Evolutionary conservation across 2,113 vertebrate genomes (phyloP).

Genomic region (Numida meleagris): DNA sequence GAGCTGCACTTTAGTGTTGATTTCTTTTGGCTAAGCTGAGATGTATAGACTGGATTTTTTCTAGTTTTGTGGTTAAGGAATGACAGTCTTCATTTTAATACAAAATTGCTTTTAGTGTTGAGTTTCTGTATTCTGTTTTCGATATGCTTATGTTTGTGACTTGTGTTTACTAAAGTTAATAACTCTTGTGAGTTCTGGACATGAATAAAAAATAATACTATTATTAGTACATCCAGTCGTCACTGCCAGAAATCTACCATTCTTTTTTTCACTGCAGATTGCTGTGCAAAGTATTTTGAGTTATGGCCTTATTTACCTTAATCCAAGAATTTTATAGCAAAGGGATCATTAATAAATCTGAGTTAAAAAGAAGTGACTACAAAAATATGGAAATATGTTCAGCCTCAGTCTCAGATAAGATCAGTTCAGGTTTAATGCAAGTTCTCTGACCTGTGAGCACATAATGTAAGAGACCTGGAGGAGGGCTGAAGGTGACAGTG

Average conservation of each 20-base stretch:
- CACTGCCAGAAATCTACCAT: background rate
- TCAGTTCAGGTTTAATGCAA: background rate
- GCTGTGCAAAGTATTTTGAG: background rate
- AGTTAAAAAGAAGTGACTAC: background rate
- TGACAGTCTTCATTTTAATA: conserved; percentile 8
- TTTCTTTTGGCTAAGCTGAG: conserved; percentile 16
- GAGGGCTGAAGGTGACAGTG: background rate
- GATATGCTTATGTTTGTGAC: background rate
- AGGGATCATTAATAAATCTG: background rate
- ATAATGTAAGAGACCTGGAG: background rate
- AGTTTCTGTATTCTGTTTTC: conserved; percentile 1
- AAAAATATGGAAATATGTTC: background rate
- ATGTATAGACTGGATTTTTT: conserved; percentile 23
- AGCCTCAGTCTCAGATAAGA: background rate
- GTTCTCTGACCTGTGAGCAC: background rate
- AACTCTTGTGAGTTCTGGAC: background rate
- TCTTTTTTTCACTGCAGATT: background rate
- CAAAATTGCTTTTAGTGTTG: background rate
- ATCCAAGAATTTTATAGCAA: background rate
- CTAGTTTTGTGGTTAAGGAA: background rate
- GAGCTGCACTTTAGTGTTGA: background rate
- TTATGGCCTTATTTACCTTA: conserved; percentile 37
- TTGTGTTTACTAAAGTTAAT: conserved; percentile 23
- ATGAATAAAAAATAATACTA: background rate
- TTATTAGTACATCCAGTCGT: background rate